phyloP scores from a whole-genome alignment of 2,113 vertebrate genomes.

The Murina feae region DNA sequence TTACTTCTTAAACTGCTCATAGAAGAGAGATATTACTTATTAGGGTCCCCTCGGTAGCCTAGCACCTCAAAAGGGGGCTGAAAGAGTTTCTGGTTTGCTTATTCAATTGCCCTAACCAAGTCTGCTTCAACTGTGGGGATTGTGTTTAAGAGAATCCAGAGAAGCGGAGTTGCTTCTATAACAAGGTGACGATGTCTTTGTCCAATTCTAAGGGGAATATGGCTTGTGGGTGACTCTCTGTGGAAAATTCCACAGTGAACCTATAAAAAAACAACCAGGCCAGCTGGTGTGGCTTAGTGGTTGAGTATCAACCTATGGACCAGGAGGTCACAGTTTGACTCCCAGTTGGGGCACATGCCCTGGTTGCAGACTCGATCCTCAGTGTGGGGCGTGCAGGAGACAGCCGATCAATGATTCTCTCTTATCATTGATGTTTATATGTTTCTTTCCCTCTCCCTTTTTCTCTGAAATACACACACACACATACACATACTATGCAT shows the following conservation, averaged over 20 bases:
- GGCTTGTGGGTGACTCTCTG: neutral
- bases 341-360: too few relatives aligned
- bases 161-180: neutral
- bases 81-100: neutral
- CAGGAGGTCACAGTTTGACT: too few relatives aligned
- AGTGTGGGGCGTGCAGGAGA: too few relatives aligned
- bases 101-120: neutral
- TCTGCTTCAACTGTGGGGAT: neutral
- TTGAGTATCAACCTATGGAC: too few relatives aligned
- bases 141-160: neutral
- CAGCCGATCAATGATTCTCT: too few relatives aligned
- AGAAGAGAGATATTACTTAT: neutral
- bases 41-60: accelerated
- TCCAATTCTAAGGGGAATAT: neutral
- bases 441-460: too few relatives aligned
- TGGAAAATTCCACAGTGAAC: neutral
- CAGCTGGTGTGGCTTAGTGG: too few relatives aligned
- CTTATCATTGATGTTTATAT: too few relatives aligned
- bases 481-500: neutral
- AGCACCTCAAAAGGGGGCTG: neutral
- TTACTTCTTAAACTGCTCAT: neutral
- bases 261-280: neutral
- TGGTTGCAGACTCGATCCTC: too few relatives aligned
- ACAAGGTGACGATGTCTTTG: neutral
- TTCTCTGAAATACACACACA: too few relatives aligned